Evolutionary conservation across 2,797 vertebrate genomes (phyloP).

Genomic region (Takifugu rubripes): DNA sequence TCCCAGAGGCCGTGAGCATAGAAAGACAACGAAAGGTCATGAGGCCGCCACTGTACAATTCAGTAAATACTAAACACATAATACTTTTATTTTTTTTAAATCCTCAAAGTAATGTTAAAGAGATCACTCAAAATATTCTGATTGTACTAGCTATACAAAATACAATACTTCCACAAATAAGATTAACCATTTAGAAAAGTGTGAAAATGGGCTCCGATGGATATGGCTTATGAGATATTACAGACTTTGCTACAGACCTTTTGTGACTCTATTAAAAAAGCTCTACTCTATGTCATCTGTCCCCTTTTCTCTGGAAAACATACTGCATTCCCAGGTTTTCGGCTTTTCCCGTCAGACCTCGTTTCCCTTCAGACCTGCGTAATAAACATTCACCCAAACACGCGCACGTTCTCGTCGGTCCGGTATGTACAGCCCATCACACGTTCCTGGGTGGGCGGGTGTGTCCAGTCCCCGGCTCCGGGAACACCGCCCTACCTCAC

Average conservation of each 20-base stretch:
- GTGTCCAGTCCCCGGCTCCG: slow-evolving; percentile 26
- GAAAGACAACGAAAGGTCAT: slow-evolving; percentile 74
- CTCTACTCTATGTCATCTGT: slow-evolving; percentile 70
- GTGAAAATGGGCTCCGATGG: slow-evolving; percentile 67
- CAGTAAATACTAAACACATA: slow-evolving; percentile 74
- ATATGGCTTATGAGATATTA: slow-evolving; percentile 82
- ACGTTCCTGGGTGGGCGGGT: slow-evolving; percentile 38
- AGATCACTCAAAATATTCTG: slow-evolving; percentile 75
- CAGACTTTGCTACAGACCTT: slow-evolving; percentile 84
- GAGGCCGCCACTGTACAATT: slow-evolving; percentile 75
- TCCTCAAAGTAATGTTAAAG: slow-evolving; percentile 71
- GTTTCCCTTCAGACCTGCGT: slow-evolving; percentile 45
- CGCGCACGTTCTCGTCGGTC: slow-evolving; percentile 52
- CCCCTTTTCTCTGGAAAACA: slow-evolving; percentile 79
- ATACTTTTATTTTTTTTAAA: slow-evolving; percentile 48
- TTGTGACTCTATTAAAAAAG: slow-evolving; percentile 75
- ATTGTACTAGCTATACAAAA: slow-evolving; percentile 79
- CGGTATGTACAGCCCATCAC: slow-evolving; percentile 38
- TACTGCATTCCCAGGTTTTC: slow-evolving; percentile 63
- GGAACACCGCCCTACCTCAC: slow-evolving; percentile 33
- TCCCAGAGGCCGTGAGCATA: slow-evolving; percentile 60
- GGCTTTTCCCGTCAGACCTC: slow-evolving; percentile 54
- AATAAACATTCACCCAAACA: slow-evolving; percentile 72
- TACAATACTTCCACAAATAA: slow-evolving; percentile 79
- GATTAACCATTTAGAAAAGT: slow-evolving; percentile 75